Evolutionary conservation across 2,797 vertebrate species (phyloP).

Genomic region (Mus spretus): DNA sequence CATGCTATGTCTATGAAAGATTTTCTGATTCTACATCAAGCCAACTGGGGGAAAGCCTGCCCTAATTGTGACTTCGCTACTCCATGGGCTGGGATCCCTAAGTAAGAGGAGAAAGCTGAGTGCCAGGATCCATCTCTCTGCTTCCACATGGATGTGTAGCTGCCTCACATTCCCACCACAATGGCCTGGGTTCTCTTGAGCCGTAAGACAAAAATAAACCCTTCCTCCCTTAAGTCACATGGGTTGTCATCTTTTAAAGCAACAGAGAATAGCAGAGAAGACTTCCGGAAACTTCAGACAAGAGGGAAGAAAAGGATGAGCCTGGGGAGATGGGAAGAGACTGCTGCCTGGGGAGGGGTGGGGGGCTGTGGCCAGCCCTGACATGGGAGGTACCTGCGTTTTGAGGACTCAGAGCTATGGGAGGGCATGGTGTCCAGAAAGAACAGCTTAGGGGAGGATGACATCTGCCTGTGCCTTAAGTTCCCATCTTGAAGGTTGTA

Average conservation of each 20-base stretch:
- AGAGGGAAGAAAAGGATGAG: background rate
- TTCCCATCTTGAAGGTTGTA: background rate
- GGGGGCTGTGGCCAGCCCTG: background rate
- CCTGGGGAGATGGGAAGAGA: background rate
- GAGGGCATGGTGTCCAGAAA: background rate
- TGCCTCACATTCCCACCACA: rapidly evolving
- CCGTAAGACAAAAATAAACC: background rate
- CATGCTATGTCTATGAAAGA: background rate
- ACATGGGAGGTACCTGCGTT: background rate
- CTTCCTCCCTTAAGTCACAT: background rate
- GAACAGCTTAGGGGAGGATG: background rate
- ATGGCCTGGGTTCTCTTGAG: background rate
- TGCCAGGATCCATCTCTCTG: background rate
- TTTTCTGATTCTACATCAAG: background rate
- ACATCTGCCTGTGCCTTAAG: background rate
- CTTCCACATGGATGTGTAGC: too few relatives aligned
- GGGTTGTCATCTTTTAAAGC: background rate
- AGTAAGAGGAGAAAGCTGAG: background rate
- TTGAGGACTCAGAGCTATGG: background rate
- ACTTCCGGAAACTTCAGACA: background rate
- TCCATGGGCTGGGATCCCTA: background rate
- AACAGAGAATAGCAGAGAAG: too few relatives aligned
- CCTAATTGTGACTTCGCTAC: background rate
- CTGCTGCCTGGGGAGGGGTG: too few relatives aligned
- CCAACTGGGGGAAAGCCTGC: background rate